Percentiles rank a stretch among this genome's conserved stretches.
Conservation (phyloP, 1,140 invertebrate genomes). For the Lordiphosa stackelbergi region DNA sequence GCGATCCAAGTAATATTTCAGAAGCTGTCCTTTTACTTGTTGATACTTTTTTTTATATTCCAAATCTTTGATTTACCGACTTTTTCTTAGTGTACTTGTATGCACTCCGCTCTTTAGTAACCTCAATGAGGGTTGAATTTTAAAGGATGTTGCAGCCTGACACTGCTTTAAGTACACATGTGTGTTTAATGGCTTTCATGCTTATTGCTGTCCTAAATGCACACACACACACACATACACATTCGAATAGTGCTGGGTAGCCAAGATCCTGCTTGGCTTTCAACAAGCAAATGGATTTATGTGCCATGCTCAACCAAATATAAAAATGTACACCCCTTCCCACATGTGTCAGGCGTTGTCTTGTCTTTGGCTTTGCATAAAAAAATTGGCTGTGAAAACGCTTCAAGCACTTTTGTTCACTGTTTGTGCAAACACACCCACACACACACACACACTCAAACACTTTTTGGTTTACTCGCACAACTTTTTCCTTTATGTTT, state of each 20-base stretch:
- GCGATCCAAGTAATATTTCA: no score
- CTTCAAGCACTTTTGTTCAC: conserved; percentile 64
- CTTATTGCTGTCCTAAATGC: conserved; percentile 57
- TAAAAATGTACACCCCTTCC: conserved; percentile 37
- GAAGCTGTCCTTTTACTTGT: no score
- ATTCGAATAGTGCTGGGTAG: not conserved
- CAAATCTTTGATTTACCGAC: no score
- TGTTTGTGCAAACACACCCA: conserved; percentile 39
- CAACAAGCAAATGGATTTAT: conserved; percentile 63
- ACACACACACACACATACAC: conserved; percentile 21
- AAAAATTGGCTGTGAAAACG: conserved; percentile 72
- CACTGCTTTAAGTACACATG: conserved; percentile 21
- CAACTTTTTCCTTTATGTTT: conserved; percentile 43
- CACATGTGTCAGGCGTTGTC: conserved; percentile 47
- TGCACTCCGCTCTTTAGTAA: not conserved
- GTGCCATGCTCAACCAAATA: conserved; percentile 58
- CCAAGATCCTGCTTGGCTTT: conserved; percentile 15
- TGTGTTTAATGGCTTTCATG: conserved; percentile 55
- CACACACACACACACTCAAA: conserved; percentile 9
- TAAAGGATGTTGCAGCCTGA: conserved; percentile 7
- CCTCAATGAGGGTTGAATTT: not conserved
- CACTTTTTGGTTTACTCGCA: conserved; percentile 24
- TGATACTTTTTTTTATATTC: no score
- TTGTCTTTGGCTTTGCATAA: conserved; percentile 68
- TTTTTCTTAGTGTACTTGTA: not conserved